Base-by-base conservation (phyloP, 2,888 invertebrate species). In the Brachylomia viminalis region DNA sequence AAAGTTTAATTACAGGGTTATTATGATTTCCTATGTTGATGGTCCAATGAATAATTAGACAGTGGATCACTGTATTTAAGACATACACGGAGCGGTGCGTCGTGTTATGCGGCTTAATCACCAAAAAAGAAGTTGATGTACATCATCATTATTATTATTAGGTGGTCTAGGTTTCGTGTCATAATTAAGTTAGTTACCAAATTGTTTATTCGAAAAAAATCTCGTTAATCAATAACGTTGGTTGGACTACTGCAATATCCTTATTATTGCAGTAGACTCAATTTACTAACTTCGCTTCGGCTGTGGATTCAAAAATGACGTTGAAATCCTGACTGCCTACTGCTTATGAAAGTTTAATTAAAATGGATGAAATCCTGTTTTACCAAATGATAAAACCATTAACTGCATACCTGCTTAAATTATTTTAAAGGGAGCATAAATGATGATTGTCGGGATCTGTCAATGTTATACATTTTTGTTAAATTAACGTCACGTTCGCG, bases 381-480 rank as follows among this genome's bases (percentile, higher is more conserved):
- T 20, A 38, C 17, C 17, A 45, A 54, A 27, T 33, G 54, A 62
- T 54, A 33, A 54, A 45, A 30, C 42, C 13, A 23, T 74, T 71
- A 61, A 52, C 38, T 38, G 70, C 42, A 72, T 61, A 61, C 75
- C 83, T 62, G 20, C 75, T 79, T 80, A 85, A 88, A 87, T 87
- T 82, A 86, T 85, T 74, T 72, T 72, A 66, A 76, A 79, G 72
- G 75, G 77, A 85, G 88, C 87, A 90, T 86, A 38, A 38, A 82
- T 87, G 86, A 86, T 87, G 88, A 88, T 87, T 42, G 8, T 42
- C 10, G 42, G 6, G 42, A 87, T 83, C 82, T 80, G 89, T 76
- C 84, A 81, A 84, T 91, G 77, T 90, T 85, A 90, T 88, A 76
- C 91, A 86, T 83, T 82, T 42, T n/a, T n/a, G n/a, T n/a, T n/a